Percentiles rank a stretch among this genome's conserved stretches.
These are phyloP conservation scores for Spodoptera picta DNA, from an alignment of 2,888 invertebrate species.

Conservation along the genomic window DNA sequence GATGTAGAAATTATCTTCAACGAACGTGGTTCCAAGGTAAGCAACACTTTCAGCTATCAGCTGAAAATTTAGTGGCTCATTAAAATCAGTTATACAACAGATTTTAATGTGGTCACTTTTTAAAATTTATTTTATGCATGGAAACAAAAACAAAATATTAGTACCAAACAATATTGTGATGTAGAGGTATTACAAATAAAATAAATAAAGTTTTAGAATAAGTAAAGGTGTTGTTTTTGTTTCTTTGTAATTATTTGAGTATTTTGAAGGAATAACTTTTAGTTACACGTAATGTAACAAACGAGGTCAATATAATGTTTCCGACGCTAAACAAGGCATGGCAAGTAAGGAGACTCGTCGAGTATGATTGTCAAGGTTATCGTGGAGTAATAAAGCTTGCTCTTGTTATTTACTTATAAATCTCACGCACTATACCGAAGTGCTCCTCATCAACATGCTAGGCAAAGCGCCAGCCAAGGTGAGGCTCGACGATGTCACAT, in stretches of 20 bases:
- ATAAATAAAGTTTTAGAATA: no score
- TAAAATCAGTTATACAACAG: constrained; percentile 69
- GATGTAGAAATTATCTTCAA: constrained; percentile 99
- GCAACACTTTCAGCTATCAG: constrained; percentile 73
- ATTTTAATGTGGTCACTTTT: constrained; percentile 76
- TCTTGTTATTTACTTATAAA: constrained; percentile 37
- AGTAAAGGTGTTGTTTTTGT: constrained; percentile 38
- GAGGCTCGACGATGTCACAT: constrained; percentile 18
- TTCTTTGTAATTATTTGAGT: constrained; percentile 31
- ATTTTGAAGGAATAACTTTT: constrained; percentile 53
- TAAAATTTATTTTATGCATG: constrained; percentile 30
- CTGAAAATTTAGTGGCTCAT: constrained; percentile 70
- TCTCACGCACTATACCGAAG: constrained; percentile 23
- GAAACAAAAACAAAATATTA: constrained; percentile 42
- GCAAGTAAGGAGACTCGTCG: constrained; percentile 23
- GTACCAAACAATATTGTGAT: no score
- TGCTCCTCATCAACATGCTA: constrained; percentile 38
- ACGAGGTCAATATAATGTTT: constrained; percentile 23
- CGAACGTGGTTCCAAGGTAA: constrained; percentile 99
- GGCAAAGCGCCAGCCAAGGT: constrained; percentile 23
- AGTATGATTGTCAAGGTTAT: constrained; percentile 35
- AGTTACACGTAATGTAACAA: neutral
- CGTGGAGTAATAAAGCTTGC: constrained; percentile 4
- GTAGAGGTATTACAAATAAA: no score
- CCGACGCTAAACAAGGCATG: constrained; percentile 22